Percentiles rank a stretch among this genome's conserved stretches.
Evolutionary conservation across 2,113 vertebrate species (phyloP).

Genomic region (Hippocampus abdominalis): DNA sequence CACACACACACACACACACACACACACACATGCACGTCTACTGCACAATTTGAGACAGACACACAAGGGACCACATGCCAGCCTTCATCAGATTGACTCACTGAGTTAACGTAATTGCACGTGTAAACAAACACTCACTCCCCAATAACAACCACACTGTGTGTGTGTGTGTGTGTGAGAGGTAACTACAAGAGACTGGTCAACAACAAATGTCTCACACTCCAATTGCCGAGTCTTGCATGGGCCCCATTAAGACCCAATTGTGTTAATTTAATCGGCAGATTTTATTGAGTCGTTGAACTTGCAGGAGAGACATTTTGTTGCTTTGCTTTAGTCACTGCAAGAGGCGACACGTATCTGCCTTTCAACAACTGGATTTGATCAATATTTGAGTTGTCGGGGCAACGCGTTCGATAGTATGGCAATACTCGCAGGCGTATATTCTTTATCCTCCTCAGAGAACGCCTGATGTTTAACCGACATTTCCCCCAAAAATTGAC

Average conservation of each 20-base stretch:
- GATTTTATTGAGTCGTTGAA: background rate
- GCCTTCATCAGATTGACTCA: background rate
- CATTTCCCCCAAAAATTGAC: too few species aligned
- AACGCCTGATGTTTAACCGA: too few species aligned
- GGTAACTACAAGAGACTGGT: background rate
- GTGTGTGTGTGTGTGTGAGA: conserved; percentile 10
- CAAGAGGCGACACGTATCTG: too few species aligned
- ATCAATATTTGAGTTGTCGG: too few species aligned
- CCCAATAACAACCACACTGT: background rate
- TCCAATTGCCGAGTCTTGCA: background rate
- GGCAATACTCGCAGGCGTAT: too few species aligned
- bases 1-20: background rate
- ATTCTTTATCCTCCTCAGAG: too few species aligned
- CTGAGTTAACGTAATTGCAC: background rate
- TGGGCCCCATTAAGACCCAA: background rate
- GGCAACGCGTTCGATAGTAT: too few species aligned
- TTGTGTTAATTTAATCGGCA: background rate
- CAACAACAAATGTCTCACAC: conserved; percentile 3
- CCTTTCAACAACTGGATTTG: too few species aligned
- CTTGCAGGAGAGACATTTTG: background rate
- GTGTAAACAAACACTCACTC: conserved; percentile 3
- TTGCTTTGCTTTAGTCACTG: background rate
- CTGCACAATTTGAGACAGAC: background rate
- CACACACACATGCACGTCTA: background rate
- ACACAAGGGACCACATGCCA: conserved; percentile 6